Evolutionary conservation across 2,113 vertebrate species (phyloP).

Genomic region (Circaetus gallicus): DNA sequence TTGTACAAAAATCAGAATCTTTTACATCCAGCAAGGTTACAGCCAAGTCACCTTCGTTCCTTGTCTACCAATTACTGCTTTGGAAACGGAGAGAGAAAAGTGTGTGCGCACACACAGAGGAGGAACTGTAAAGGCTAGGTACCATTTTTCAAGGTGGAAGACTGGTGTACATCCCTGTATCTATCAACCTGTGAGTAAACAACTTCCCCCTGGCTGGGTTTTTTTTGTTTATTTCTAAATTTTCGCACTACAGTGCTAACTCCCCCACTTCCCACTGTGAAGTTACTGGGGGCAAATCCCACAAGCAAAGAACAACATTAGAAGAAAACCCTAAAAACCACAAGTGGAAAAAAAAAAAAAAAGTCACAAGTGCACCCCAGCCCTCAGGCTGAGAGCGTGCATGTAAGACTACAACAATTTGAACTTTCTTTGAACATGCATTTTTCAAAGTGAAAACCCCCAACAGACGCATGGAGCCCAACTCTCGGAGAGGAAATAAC

Average conservation of each 20-base stretch:
- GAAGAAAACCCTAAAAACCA: constrained; percentile 13
- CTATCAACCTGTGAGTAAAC: not conserved
- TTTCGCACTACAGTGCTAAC: not conserved
- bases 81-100: not conserved
- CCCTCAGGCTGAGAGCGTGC: not conserved
- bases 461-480: not conserved
- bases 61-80: not conserved
- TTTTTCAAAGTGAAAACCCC: constrained; percentile 9
- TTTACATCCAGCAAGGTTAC: not conserved
- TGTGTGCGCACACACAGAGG: not conserved
- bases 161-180: constrained; percentile 48
- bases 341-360: not conserved
- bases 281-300: not conserved
- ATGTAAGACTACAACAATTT: constrained; percentile 33
- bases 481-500: constrained; percentile 17
- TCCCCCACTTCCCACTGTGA: not conserved
- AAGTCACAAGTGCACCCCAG: constrained; percentile 22
- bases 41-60: not conserved
- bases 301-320: constrained; percentile 8
- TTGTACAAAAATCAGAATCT: not conserved
- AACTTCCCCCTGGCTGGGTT: constrained; percentile 19
- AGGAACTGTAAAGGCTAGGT: constrained; percentile 27
- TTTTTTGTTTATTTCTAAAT: not conserved
- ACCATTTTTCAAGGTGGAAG: constrained; percentile 52
- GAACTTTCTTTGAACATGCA: constrained; percentile 42